Evolutionary conservation across 2,888 invertebrate genomes (phyloP), one percentile per base, ranked within the genome.

Genomic region (Nemoura dubitans): DNA sequence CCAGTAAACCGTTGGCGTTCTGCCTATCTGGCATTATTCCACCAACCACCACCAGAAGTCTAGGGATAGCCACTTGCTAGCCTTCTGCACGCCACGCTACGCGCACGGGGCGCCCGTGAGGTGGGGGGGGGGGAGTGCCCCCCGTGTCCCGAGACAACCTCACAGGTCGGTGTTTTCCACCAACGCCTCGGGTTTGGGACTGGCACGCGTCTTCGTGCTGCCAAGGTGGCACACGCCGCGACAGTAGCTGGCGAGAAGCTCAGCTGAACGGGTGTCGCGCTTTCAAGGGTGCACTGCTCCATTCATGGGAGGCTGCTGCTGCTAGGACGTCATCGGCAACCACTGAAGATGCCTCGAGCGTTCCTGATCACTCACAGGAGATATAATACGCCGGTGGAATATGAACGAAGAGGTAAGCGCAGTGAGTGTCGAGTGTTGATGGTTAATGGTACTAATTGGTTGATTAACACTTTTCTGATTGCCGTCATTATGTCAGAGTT

Each of bases 321-420:
- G 36, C 36, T 36, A 36, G 10, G 5, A 7, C 27, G 26, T 78
- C 78, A 28, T 26, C 82, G 26, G 82, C n/a, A 36, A 28, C 82
- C 30, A 83, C 26, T 26, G 26, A 59, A 86, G 91, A 95, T 95
- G 94, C 94, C 94, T 89, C 92, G 94, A 90, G 94, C 94, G 88
- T 94, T 95, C 90, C 92, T 94, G 85, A 93, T 94, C 90, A 94
- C 94, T 26, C 94, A 94, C 90, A 93, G 93, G 76, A 92, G 94
- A 86, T 94, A 94, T 91, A 92, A 92, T 89, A 89, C 90, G 30
- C 89, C 89, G 28, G 91, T 91, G 86, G 91, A 91, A 85, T 90
- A 90, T 89, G 91, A 91, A 81, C 90, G 90, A 84, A 91, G 91
- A 91, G 92, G 92, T 92, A 89, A 89, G 91, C 16, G 36, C 36